A percentile compares a stretch with the other conserved stretches of the same genome.
These are phyloP conservation scores for Drosophila ustulata DNA, from an alignment of 2,888 invertebrate species.

Conservation along the genomic window DNA sequence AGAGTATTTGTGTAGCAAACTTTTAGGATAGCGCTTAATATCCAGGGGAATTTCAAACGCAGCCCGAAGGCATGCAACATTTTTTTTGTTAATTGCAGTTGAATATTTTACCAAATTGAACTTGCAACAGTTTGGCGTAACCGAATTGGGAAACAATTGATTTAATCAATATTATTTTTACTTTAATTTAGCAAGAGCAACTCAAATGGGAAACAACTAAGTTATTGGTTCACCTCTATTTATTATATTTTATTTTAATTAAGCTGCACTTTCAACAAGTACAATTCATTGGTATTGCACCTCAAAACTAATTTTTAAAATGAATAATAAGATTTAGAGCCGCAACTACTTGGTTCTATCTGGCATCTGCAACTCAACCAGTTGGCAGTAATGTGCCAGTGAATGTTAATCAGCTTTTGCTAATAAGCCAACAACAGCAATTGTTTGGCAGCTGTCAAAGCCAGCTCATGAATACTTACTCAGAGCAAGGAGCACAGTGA, in stretches of 20 bases:
- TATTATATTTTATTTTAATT: no score
- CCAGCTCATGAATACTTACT: conserved; percentile 16
- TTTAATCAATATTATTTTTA: not conserved
- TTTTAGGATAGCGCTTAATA: not conserved
- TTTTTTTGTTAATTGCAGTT: not conserved
- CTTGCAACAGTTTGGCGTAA: not conserved
- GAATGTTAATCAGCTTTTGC: conserved; percentile 25
- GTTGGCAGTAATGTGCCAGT: not conserved
- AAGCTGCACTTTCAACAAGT: no score
- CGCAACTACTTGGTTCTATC: not conserved
- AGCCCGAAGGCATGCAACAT: conserved; percentile 26
- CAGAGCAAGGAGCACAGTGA: conserved; percentile 10
- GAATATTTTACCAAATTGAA: no score
- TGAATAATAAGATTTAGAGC: not conserved
- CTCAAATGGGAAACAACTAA: no score
- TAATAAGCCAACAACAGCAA: conserved; percentile 39
- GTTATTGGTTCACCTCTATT: no score
- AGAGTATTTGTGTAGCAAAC: conserved; percentile 19
- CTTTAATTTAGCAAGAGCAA: not conserved
- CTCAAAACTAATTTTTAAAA: no score
- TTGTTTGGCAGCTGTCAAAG: conserved; percentile 47
- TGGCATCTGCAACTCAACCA: not conserved
- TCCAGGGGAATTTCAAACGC: rapidly evolving
- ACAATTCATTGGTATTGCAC: no score
- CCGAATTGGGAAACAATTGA: not conserved